Conservation (phyloP, 2,888 invertebrate species). For the Diachrysia chrysitis region DNA sequence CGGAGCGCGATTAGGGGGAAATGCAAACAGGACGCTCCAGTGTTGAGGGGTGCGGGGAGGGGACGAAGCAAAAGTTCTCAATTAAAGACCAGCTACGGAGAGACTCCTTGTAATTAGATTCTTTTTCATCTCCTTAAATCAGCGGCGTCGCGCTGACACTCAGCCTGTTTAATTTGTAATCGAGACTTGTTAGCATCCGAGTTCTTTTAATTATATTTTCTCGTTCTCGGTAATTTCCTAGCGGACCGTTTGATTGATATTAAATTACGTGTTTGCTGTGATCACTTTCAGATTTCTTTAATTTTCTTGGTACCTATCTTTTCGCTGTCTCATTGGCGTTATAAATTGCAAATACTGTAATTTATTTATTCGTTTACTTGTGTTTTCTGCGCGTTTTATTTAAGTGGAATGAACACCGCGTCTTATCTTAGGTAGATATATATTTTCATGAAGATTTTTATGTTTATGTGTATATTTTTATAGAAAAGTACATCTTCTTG, state of each 20-base stretch:
- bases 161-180: conserved; percentile 87
- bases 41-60: conserved; percentile 52
- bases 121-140: conserved; percentile 87
- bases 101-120: conserved; percentile 87
- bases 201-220: conserved; percentile 84
- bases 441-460: not conserved
- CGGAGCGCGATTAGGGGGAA: conserved; percentile 80
- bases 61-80: conserved; percentile 80
- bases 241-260: conserved; percentile 77
- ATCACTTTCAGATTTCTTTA: conserved; percentile 59
- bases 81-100: conserved; percentile 86
- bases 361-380: conserved; percentile 34
- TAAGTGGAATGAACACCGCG: not conserved
- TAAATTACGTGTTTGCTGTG: conserved; percentile 70
- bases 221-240: conserved; percentile 71
- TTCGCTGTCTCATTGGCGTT: conserved; percentile 37
- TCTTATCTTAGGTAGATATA: not conserved
- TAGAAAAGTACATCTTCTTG: too few relatives aligned
- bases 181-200: conserved; percentile 86
- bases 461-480: too few relatives aligned
- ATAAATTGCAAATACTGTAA: conserved; percentile 43
- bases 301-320: conserved; percentile 43
- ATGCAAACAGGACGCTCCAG: conserved; percentile 78
- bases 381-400: conserved; percentile 15
- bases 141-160: conserved; percentile 81